Conservation (phyloP, 2,113 vertebrate genomes). For the Dasyornis broadbenti region DNA sequence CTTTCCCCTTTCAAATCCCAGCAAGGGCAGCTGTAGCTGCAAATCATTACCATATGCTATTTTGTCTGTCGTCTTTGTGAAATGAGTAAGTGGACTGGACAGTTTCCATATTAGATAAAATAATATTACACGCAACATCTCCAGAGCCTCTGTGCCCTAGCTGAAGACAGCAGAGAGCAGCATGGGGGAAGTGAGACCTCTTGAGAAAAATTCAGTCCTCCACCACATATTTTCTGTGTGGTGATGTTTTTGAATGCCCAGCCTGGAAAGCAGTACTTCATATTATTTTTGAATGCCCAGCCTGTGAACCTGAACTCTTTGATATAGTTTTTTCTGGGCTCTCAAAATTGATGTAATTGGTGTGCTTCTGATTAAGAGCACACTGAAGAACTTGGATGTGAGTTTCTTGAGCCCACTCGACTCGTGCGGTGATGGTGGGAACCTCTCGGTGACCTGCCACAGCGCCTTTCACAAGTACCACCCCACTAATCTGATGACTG, state of each 20-base stretch:
- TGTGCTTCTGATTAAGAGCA: not conserved
- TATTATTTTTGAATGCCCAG: not conserved
- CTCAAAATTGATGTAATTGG: not conserved
- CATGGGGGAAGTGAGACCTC: not conserved
- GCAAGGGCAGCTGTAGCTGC: not conserved
- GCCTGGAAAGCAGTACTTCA: not conserved
- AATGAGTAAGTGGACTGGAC: constrained; percentile 6
- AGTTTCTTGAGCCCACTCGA: not conserved
- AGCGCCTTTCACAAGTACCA: not conserved
- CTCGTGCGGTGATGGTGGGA: not conserved
- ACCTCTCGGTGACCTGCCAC: not conserved
- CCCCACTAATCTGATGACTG: not conserved
- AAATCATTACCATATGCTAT: constrained; percentile 13
- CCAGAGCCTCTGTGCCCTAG: not conserved
- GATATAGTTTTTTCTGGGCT: not conserved
- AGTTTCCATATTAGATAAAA: constrained; percentile 20
- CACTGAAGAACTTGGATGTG: not conserved
- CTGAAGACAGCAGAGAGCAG: not conserved
- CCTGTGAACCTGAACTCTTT: not conserved
- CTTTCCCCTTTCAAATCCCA: not conserved
- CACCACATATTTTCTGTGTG: accelerated
- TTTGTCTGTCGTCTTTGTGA: not conserved
- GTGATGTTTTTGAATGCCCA: not conserved
- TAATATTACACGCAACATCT: not conserved
- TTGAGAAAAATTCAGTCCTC: not conserved